These are phyloP conservation scores for Pachyrhynchus sulphureomaculatus DNA, from an alignment of 1,140 invertebrate genomes.

Conservation along the genomic window DNA sequence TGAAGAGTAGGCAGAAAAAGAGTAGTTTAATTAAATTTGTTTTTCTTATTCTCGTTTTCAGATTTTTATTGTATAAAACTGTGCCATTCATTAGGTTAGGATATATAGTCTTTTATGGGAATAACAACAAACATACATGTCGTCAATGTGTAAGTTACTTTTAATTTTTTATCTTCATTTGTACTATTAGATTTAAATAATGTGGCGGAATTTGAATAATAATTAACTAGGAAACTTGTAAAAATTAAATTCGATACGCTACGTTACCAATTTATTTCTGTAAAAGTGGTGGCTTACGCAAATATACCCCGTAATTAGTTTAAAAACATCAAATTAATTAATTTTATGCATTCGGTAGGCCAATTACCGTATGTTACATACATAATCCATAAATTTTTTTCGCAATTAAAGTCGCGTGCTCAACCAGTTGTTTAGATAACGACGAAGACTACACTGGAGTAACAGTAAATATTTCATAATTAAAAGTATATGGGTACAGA, in stretches of 20 bases:
- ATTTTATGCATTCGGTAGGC: conserved; percentile 26
- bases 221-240: conserved; percentile 1
- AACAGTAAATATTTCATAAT: conserved; percentile 16
- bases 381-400: conserved; percentile 29
- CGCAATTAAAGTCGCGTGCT: conserved; percentile 31
- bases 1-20: too few relatives aligned
- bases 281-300: conserved; percentile 14
- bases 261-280: not conserved
- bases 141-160: too few relatives aligned
- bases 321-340: conserved; percentile 26
- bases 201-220: too few relatives aligned
- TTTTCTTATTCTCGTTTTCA: too few relatives aligned
- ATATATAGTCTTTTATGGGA: too few relatives aligned
- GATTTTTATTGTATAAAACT: too few relatives aligned
- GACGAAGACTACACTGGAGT: conserved; percentile 22
- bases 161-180: too few relatives aligned
- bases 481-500: not conserved
- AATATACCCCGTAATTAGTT: conserved; percentile 17
- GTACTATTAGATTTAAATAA: too few relatives aligned
- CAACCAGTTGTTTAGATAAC: conserved; percentile 31
- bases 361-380: conserved; percentile 27
- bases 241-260: not conserved
- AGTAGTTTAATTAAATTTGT: too few relatives aligned
- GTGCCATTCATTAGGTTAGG: too few relatives aligned
- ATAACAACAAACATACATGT: too few relatives aligned